A percentile compares a stretch with the other conserved stretches of the same genome.
These are phyloP conservation scores for Hyperopisus bebe DNA, from an alignment of 2,113 vertebrate species.

Conservation along the genomic window DNA sequence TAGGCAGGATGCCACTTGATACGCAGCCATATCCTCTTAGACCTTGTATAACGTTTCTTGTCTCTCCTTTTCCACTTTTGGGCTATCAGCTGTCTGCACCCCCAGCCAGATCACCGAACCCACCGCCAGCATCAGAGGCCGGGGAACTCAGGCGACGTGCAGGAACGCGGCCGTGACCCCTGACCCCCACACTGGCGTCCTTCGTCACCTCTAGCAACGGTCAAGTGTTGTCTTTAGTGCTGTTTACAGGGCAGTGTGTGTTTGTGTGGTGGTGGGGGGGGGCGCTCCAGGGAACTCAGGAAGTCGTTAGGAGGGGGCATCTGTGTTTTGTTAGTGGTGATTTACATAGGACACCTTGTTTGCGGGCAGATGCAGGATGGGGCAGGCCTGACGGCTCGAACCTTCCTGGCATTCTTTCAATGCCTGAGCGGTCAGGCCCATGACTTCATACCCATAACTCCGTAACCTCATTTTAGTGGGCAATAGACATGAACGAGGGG, in stretches of 20 bases:
- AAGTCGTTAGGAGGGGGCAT: slow-evolving; percentile 5
- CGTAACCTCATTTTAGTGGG: slow-evolving; percentile 11
- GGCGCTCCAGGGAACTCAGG: background rate
- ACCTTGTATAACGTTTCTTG: background rate
- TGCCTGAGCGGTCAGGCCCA: background rate
- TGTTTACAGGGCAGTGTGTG: background rate
- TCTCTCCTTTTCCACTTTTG: background rate
- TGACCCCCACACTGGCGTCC: background rate
- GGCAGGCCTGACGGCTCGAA: background rate
- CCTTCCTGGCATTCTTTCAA: background rate
- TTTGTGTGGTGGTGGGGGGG: background rate
- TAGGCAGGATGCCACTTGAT: background rate
- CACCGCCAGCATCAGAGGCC: too few species aligned
- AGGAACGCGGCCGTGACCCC: background rate
- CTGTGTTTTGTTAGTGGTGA: slow-evolving; percentile 17
- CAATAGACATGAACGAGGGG: background rate
- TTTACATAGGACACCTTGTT: slow-evolving; percentile 3
- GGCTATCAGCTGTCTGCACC: background rate
- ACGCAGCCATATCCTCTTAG: background rate
- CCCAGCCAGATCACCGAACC: background rate
- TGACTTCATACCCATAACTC: slow-evolving; percentile 5
- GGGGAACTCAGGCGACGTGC: background rate
- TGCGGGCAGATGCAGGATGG: background rate
- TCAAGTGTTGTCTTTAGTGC: background rate
- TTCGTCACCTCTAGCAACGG: background rate